A percentile compares a stretch with the other conserved stretches of the same genome.
These are phyloP conservation scores for Sinocyclocheilus anophthalmus DNA, from an alignment of 2,113 vertebrate species.

Conservation along the genomic window DNA sequence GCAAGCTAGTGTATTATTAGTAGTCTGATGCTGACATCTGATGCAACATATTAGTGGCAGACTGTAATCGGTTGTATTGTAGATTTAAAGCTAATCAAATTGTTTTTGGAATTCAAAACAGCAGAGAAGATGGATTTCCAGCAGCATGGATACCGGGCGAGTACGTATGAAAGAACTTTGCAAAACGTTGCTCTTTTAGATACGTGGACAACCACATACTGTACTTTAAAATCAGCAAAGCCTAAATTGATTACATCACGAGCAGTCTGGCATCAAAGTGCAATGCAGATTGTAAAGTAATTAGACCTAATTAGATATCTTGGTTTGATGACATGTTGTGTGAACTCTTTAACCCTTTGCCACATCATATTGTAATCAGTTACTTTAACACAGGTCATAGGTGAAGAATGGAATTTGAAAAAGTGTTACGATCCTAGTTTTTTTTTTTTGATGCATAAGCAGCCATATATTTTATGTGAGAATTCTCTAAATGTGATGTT, in stretches of 20 bases:
- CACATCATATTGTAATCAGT: conserved; percentile 10
- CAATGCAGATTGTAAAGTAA: background rate
- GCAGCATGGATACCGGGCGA: conserved; percentile 76
- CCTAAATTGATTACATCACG: background rate
- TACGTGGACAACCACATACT: conserved; percentile 6
- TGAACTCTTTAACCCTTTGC: conserved; percentile 15
- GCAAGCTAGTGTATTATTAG: conserved; percentile 49
- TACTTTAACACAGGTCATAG: background rate
- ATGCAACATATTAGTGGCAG: background rate
- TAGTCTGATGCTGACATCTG: background rate
- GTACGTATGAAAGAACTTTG: conserved; percentile 69
- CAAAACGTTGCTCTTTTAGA: conserved; percentile 13
- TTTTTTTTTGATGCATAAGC: no score
- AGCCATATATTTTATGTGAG: no score
- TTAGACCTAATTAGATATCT: background rate
- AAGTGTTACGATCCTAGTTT: background rate
- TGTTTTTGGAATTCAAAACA: conserved; percentile 61
- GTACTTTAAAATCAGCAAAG: conserved; percentile 20
- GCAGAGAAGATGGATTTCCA: conserved; percentile 73
- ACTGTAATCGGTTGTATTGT: background rate
- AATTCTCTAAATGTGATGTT: background rate
- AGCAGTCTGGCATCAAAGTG: background rate
- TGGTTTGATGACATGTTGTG: background rate
- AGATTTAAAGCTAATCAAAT: conserved; percentile 5
- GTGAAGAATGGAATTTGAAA: background rate